Evolutionary conservation across 2,888 invertebrate species (phyloP).

Genomic region (Lasioglossum calceatum): DNA sequence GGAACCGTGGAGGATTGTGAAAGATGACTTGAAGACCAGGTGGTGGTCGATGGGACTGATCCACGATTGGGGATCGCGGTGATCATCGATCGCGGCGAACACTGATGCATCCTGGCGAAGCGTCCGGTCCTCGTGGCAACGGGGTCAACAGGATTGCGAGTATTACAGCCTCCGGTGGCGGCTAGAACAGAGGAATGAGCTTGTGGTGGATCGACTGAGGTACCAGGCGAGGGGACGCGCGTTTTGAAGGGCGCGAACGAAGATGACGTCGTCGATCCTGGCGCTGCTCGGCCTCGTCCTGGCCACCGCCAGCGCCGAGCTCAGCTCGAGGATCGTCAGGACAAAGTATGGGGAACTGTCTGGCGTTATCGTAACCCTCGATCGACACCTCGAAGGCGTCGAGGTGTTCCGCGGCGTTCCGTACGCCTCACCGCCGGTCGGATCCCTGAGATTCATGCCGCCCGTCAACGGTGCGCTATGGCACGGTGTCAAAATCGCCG

Average conservation of each 20-base stretch:
- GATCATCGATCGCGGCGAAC: conserved; percentile 3
- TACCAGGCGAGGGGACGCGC: conserved; percentile 51
- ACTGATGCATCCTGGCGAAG: conserved; percentile 58
- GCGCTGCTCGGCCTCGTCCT: conserved; percentile 73
- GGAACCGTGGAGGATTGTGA: background rate
- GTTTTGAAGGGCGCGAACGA: conserved; percentile 54
- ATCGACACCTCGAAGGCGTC: conserved; percentile 93
- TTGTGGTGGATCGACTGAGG: conserved; percentile 41
- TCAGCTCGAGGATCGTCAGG: conserved; percentile 93
- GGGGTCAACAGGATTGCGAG: conserved; percentile 43
- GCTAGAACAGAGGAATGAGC: conserved; percentile 44
- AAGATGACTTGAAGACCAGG: background rate
- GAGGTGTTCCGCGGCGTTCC: conserved; percentile 97
- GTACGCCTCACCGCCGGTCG: conserved; percentile 96
- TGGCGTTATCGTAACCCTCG: conserved; percentile 93
- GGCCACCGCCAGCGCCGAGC: conserved; percentile 77
- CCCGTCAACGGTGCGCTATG: conserved; percentile 97
- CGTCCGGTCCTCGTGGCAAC: conserved; percentile 28
- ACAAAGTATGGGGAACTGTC: conserved; percentile 95
- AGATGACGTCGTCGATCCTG: conserved; percentile 73
- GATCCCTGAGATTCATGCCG: conserved; percentile 97
- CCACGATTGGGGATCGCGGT: background rate
- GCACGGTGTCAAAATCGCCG: conserved; percentile 95
- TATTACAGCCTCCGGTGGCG: conserved; percentile 38
- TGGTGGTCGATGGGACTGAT: background rate